phyloP scores from a whole-genome alignment of 2,113 vertebrate species.

The Pachyramphus minor region DNA sequence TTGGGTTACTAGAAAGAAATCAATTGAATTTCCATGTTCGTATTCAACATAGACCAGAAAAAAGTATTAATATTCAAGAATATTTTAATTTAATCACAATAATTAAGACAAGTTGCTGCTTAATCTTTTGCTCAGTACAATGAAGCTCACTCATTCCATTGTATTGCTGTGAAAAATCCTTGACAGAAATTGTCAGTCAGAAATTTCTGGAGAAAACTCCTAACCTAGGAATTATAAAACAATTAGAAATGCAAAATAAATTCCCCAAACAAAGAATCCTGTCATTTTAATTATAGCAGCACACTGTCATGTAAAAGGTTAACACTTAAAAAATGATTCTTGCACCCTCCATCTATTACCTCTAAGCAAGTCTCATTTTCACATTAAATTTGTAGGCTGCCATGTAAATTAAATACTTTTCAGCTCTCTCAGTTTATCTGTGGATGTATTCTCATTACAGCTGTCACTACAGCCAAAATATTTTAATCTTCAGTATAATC shows the following conservation, averaged over 20 bases:
- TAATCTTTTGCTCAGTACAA: slow-evolving; percentile 14
- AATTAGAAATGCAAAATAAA: slow-evolving; percentile 33
- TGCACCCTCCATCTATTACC: slow-evolving; percentile 12
- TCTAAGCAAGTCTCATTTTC: slow-evolving; percentile 37
- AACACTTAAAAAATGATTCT: slow-evolving; percentile 30
- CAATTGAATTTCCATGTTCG: slow-evolving; percentile 11
- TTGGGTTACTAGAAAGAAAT: slow-evolving; percentile 21
- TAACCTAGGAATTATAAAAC: neutral
- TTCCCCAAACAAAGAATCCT: slow-evolving; percentile 24
- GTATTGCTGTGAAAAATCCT: neutral
- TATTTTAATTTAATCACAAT: neutral
- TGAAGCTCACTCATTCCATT: neutral
- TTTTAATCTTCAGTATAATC: slow-evolving; percentile 29
- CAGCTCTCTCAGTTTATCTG: slow-evolving; percentile 13
- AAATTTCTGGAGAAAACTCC: neutral
- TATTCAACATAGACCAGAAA: neutral
- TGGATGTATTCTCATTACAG: neutral
- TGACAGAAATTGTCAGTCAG: neutral
- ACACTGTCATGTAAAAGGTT: slow-evolving; percentile 22
- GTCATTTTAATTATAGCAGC: slow-evolving; percentile 12
- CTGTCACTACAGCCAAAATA: slow-evolving; percentile 28
- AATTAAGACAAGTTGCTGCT: slow-evolving; percentile 18
- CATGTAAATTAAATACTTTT: slow-evolving; percentile 57
- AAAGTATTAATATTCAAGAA: slow-evolving; percentile 22
- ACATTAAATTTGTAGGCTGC: slow-evolving; percentile 35